Conservation (phyloP, 2,888 invertebrate genomes). For the Oscheius sp. region DNA sequence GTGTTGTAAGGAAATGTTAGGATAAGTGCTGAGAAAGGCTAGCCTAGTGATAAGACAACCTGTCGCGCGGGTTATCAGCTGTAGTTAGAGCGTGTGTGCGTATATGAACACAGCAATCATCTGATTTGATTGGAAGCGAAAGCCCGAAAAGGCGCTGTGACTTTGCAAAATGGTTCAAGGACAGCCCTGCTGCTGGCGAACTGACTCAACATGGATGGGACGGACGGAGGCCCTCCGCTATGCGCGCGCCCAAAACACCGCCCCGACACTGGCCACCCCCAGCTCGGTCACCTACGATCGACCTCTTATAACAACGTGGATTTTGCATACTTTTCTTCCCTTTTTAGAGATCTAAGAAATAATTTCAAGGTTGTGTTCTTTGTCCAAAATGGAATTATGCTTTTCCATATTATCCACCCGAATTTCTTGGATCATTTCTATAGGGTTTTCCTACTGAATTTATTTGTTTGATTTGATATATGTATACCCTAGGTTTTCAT, state of each 20-base stretch:
- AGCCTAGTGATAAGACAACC: background rate
- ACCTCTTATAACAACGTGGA: conserved; percentile 20
- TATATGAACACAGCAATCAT: conserved; percentile 17
- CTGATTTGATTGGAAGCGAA: conserved; percentile 34
- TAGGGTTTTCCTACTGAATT: no score
- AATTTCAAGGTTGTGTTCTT: no score
- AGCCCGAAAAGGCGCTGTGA: background rate
- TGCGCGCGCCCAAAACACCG: conserved; percentile 25
- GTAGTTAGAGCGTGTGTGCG: conserved; percentile 7
- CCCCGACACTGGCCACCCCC: conserved; percentile 21
- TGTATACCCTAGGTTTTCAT: no score
- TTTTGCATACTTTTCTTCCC: background rate
- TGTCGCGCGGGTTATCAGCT: conserved; percentile 25
- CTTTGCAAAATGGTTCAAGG: conserved; percentile 37
- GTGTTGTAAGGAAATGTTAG: background rate
- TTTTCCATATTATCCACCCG: no score
- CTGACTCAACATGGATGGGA: conserved; percentile 38
- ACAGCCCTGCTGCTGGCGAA: conserved; percentile 7
- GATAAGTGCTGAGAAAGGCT: background rate
- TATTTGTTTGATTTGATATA: no score
- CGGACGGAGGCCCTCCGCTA: conserved; percentile 11
- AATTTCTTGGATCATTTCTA: no score
- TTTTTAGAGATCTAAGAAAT: no score
- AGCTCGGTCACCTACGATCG: conserved; percentile 9
- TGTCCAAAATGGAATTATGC: no score